phyloP scores from a whole-genome alignment of 2,888 invertebrate species.

The Strigamia crassipes region DNA sequence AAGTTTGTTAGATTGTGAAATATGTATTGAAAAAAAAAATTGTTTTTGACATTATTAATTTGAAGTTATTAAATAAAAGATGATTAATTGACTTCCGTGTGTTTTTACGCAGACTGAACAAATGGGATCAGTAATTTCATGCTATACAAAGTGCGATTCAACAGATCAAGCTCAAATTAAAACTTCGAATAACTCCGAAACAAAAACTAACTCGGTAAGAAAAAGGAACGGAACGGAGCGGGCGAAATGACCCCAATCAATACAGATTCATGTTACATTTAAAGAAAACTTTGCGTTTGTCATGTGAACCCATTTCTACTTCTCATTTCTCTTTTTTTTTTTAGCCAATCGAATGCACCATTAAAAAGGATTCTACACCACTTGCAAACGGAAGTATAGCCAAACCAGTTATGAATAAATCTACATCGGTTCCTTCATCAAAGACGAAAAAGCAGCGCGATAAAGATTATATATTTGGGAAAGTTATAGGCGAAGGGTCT shows the following conservation, averaged over 20 bases:
- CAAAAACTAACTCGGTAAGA: background rate
- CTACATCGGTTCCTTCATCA: background rate
- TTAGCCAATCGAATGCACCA: background rate
- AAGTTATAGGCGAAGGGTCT: slow-evolving; percentile 95
- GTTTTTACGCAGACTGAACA: background rate
- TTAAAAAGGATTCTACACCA: background rate
- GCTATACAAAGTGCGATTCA: slow-evolving; percentile 4
- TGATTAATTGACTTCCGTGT: background rate
- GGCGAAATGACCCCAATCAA: background rate
- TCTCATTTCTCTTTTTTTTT: background rate
- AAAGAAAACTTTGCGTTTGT: background rate
- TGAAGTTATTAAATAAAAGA: background rate
- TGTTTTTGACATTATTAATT: background rate
- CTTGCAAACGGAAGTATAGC: background rate
- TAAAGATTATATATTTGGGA: slow-evolving; percentile 92
- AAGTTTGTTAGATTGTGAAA: slow-evolving; percentile 21
- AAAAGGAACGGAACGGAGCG: background rate
- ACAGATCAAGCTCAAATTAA: background rate
- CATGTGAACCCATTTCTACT: background rate
- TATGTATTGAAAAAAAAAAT: background rate
- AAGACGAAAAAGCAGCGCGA: slow-evolving; percentile 69
- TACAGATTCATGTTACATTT: no score
- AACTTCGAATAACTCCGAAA: background rate
- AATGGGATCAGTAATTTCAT: slow-evolving; percentile 23
- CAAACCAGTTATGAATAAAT: background rate